These are phyloP conservation scores for Heterohyrax brucei DNA, from an alignment of 2,797 vertebrate species.

Conservation along the genomic window DNA sequence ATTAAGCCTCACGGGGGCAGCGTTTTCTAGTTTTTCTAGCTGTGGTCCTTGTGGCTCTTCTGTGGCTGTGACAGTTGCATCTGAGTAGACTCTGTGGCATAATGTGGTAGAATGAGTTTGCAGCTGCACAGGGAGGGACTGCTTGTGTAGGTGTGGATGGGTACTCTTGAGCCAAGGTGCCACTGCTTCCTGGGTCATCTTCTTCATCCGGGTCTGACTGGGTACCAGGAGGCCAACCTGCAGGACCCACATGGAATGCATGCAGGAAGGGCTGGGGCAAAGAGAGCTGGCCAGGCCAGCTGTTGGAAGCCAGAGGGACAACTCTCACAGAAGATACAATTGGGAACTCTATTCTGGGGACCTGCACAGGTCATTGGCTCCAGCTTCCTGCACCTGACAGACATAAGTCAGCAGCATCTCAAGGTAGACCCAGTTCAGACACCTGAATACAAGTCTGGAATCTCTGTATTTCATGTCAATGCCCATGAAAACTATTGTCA, in stretches of 20 bases:
- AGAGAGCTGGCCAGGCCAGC: neutral
- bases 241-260: neutral
- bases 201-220: slow-evolving; percentile 32
- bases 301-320: neutral
- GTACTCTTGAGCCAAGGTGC: neutral
- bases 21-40: neutral
- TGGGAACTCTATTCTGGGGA: slow-evolving; percentile 6
- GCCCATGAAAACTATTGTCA: neutral
- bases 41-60: slow-evolving; percentile 29
- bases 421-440: neutral
- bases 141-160: neutral
- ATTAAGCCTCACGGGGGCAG: slow-evolving; percentile 74
- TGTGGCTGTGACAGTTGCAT: neutral
- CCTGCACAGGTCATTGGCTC: neutral
- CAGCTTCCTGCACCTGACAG: neutral
- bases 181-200: neutral
- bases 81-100: neutral
- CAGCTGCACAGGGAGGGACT: slow-evolving; percentile 33
- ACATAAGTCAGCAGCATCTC: neutral
- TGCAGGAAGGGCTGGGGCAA: neutral
- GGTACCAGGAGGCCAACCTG: neutral
- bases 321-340: neutral
- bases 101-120: neutral
- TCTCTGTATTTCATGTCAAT: neutral
- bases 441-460: neutral